Conservation (phyloP, 2,797 vertebrate species). For the Chloroceryle amazona region DNA sequence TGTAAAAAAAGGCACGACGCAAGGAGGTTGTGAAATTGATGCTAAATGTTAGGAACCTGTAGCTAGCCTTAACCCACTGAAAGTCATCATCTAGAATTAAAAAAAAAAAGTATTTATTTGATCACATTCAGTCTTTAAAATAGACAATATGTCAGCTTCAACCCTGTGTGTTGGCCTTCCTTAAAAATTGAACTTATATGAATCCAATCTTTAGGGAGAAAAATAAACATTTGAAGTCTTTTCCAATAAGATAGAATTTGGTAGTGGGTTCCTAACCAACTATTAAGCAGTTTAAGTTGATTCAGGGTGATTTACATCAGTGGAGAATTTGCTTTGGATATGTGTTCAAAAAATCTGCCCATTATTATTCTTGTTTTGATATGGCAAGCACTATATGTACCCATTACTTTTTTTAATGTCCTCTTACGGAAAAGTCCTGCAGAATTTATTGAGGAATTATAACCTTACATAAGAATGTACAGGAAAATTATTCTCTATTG, state of each 20-base stretch:
- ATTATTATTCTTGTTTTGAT: neutral
- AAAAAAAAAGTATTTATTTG: neutral
- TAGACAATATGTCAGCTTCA: neutral
- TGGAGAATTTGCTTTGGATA: neutral
- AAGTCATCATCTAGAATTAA: neutral
- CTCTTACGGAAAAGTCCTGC: neutral
- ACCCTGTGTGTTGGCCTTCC: neutral
- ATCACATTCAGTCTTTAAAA: neutral
- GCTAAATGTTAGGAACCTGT: neutral
- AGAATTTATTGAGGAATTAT: neutral
- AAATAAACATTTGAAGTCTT: neutral
- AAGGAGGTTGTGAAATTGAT: neutral
- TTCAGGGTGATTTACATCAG: neutral
- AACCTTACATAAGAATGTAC: neutral
- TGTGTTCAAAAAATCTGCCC: neutral
- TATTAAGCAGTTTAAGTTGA: neutral
- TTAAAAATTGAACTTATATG: neutral
- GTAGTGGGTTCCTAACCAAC: neutral
- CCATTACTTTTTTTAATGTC: neutral
- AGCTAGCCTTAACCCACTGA: neutral
- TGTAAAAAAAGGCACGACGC: neutral
- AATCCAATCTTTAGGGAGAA: neutral
- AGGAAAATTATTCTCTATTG: neutral
- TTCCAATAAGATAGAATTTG: neutral
- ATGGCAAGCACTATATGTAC: neutral